Evolutionary conservation across 2,888 invertebrate genomes (phyloP), one percentile per base, ranked within the genome.

Genomic region (Sericinus montela): DNA sequence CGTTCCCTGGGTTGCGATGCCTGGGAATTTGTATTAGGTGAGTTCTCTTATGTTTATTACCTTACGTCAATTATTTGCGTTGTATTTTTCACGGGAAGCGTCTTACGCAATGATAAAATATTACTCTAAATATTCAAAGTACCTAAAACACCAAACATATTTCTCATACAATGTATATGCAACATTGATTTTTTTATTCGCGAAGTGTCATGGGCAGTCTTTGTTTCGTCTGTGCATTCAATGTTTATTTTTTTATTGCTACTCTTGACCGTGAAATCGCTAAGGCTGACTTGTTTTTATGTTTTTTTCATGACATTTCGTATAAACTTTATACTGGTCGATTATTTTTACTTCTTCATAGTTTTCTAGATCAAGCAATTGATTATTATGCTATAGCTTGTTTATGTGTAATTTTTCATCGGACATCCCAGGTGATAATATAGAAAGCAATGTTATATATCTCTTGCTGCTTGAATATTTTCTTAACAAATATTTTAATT

Each of bases 11-110:
- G 98, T 88, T 97, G 97, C 86, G 98, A 98, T 89, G 95, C 97
- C 91, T 98, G 98, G 98, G 98, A 98, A 91, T 98, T 98, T 90
- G 93, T 97, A 82, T 90, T 97, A 90, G 97, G 97, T 96, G 90
- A 93, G 94, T 89, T 73, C 61, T 66, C 60, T 59, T 75, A 69
- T 80, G 80, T 82, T 82, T 84, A 79, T 78, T 70, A 72, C 77
- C 77, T 75, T 80, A 85, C 81, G 83, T 86, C 86, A 82, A 80
- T 76, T 72, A 76, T 89, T 85, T 89, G 82, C 89, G 89, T 86
- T 85, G 81, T 88, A 87, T 78, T 84, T 50, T 80, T 72, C 66
- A 69, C 63, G 67, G 73, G 67, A 69, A 58, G 63, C 58, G 61
- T 72, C 86, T 88, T 87, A 87, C 80, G 88, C 87, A 88, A 87